Evolutionary conservation across 2,888 invertebrate species (phyloP), one percentile per base, ranked within the genome.

Genomic region (Molanna angustata): DNA sequence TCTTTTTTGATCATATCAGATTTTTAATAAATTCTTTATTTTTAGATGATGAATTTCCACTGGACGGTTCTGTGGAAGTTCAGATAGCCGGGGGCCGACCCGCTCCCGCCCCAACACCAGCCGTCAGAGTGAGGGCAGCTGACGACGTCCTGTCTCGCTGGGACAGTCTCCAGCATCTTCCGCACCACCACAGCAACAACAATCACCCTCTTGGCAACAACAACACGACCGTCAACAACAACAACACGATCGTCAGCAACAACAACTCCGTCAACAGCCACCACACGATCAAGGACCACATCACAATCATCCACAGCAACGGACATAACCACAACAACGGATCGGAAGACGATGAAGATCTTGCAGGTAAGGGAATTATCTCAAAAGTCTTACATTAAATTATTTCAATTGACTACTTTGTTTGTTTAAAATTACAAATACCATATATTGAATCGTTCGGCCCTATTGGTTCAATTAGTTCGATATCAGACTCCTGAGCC

Each of bases 11-110:
- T n/a, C n/a, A n/a, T n/a, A n/a, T n/a, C n/a, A n/a, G n/a, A n/a
- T n/a, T n/a, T n/a, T n/a, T n/a, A n/a, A n/a, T n/a, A n/a, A n/a
- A n/a, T n/a, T n/a, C 11, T 27, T 27, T 7, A 7, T 27, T 27
- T 27, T 4, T 72, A 88, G 90, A 90, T 73, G 80, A 86, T 18
- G 79, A 89, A 61, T 92, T 91, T 71, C 90, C 90, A n/a, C 76
- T 80, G 37, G 86, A 88, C 67, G 90, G 90, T 18, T 88, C 88
- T n/a, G 87, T 92, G 50, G 90, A 91, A 67, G 77, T 92, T 51
- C 86, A 89, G 65, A 90, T 91, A 72, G 85, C 87, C 35, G 74
- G 78, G 0, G 74, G 72, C 31, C 55, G 55, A 13, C 83, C 85
- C 1, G 78, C 83, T 31, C 86, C 85, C 9, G 83, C 84, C 6